Evolutionary conservation across 2,888 invertebrate genomes (phyloP), one percentile per base, ranked within the genome.

Genomic region (Heliconius erato): DNA sequence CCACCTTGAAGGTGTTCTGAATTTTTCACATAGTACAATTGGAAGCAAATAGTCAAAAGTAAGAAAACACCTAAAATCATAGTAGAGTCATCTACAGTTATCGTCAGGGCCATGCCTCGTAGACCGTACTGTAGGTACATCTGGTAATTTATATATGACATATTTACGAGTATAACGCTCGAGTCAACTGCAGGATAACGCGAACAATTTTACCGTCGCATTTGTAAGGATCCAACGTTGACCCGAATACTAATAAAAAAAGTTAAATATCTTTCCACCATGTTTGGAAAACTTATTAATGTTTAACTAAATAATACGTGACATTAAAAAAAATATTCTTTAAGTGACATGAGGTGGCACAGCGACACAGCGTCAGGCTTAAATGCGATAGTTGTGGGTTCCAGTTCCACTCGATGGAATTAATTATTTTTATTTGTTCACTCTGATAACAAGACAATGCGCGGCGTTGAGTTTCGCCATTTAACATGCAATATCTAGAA

Each of bases 221-320:
- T 80, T 80, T 76, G 44, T 80, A 74, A 74, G 59, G 76, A 80
- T 80, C 28, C 11, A n/a, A 68, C 76, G 68, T 76, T 80, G 76
- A 68, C 49, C 68, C 76, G 59, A 74, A 68, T n/a, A 59, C 76
- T 68, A 76, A 76, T 80, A n/a, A n/a, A n/a, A n/a, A n/a, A n/a
- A n/a, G n/a, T n/a, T n/a, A n/a, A n/a, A n/a, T 68, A 35, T 80
- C 69, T 76, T 49, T 59, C 12, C 54, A 26, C 7, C 54, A 54
- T 74, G n/a, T 44, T 80, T 59, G 28, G 59, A n/a, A 28, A 68
- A 32, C 9, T 26, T 59, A 23, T 23, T 4, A 69, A 54, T 68
- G 65, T 79, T 83, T 74, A 72, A 59, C 72, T 59, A 26, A 26
- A 16, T 44, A 26, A 16, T 7, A 26, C 1, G 44, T 40, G 9